These are phyloP conservation scores for Cerceris rybyensis DNA, from an alignment of 2,888 invertebrate species.

Conservation along the genomic window DNA sequence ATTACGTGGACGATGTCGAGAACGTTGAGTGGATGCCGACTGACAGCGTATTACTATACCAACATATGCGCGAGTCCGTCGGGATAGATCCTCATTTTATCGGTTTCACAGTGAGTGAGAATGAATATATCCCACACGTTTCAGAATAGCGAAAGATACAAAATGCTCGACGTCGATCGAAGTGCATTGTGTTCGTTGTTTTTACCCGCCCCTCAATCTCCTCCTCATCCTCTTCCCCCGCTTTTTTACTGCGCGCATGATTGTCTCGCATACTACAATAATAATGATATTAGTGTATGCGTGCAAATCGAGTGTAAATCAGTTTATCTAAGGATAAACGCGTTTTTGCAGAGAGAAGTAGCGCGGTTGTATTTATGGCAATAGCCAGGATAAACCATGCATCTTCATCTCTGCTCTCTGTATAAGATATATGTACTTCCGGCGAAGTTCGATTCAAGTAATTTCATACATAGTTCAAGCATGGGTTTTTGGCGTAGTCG, in stretches of 20 bases:
- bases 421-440: constrained; percentile 62
- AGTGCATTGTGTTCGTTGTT: constrained; percentile 57
- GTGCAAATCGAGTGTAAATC: constrained; percentile 62
- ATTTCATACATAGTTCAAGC: constrained; percentile 54
- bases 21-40: constrained; percentile 44
- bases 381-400: constrained; percentile 27
- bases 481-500: constrained; percentile 45
- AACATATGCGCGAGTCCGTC: constrained; percentile 39
- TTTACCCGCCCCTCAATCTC: constrained; percentile 41
- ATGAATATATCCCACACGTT: constrained; percentile 42
- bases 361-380: constrained; percentile 32
- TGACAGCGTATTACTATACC: constrained; percentile 26
- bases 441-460: constrained; percentile 45
- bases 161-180: constrained; percentile 56
- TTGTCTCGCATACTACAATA: constrained; percentile 53
- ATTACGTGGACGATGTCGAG: constrained; percentile 61
- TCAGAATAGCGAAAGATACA: constrained; percentile 51
- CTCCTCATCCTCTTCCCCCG: constrained; percentile 53
- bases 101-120: constrained; percentile 56
- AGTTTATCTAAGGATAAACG: constrained; percentile 49
- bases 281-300: constrained; percentile 55
- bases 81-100: constrained; percentile 42
- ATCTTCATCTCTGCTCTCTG: constrained; percentile 49
- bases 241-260: constrained; percentile 67
- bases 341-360: constrained; percentile 39